Evolutionary conservation across 1,140 invertebrate genomes (phyloP), one percentile per base, ranked within the genome.

Genomic region (Scaptomyza montana): DNA sequence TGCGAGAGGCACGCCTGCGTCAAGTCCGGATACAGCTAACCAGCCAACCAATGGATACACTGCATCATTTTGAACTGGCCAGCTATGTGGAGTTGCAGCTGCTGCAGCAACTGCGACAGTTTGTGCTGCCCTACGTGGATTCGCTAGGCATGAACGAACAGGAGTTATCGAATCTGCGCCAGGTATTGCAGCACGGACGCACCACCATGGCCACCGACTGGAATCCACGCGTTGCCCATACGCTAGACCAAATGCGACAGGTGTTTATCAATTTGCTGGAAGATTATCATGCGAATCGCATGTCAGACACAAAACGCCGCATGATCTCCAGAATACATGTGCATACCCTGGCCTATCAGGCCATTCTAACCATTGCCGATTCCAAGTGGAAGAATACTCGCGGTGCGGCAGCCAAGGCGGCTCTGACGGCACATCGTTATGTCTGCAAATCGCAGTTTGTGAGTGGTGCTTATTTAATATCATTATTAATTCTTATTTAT

Each of bases 101-200:
- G 6, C 85, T 98, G 1, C 92, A 93, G 45, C 94, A 96, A 39
- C 92, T 98, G 0, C 93, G 94, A 1, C 92, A 95, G 13, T 93
- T 94, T 67, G 93, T 98, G 0, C 93, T 97, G 55, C 95, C 96
- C 1, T 95, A 94, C 92, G 94, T 95, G 0, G 96, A 98, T 80
- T 97, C 97, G n/a, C 92, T 98, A 6, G 97, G 97, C 0, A 97
- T 97, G 96, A 98, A 98, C 91, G 97, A 98, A 91, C 97, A 96
- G 89, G 97, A 98, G 92, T 92, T 97, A 33, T 94, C 95, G 1
- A 98, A 97, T 92, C 89, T 98, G 1, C 93, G 95, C 54, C 95
- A 95, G 82, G 93, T 95, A 1, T 87, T 96, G 50, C 92, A 94
- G 60, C 93, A 95, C 90, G 96, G 96, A 1, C 95, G 96, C 70